Conservation (phyloP, 2,113 vertebrate genomes). For the Perca fluviatilis region DNA sequence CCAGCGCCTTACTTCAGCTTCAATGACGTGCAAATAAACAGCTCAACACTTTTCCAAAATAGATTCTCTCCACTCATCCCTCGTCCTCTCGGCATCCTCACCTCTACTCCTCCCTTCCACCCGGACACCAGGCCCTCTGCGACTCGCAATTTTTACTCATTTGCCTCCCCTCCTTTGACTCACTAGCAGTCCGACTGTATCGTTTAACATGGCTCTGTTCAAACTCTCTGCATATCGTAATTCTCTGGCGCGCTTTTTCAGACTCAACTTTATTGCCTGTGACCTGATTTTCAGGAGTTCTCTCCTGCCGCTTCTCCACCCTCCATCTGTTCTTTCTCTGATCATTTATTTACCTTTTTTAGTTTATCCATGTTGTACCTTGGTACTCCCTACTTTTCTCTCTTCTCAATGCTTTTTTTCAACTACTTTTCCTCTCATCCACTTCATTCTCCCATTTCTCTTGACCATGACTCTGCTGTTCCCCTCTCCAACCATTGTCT, state of each 20-base stretch:
- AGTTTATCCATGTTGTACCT: conserved; percentile 1
- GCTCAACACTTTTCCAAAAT: conserved; percentile 92
- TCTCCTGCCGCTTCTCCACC: neutral
- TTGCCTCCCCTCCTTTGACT: conserved; percentile 5
- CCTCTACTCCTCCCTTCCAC: conserved; percentile 66
- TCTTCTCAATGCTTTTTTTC: neutral
- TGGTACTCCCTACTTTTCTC: neutral
- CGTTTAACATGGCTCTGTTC: neutral
- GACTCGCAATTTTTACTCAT: conserved; percentile 35
- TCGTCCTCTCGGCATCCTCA: conserved; percentile 56
- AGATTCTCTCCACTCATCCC: conserved; percentile 82
- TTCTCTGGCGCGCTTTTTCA: neutral
- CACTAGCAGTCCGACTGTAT: neutral
- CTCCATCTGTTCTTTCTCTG: neutral
- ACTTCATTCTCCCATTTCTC: neutral
- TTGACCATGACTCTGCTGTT: neutral
- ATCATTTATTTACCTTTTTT: conserved; percentile 4
- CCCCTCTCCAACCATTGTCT: neutral
- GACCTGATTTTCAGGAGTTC: conserved; percentile 4
- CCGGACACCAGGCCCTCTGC: conserved; percentile 29
- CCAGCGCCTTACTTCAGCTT: conserved; percentile 99
- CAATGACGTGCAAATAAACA: conserved; percentile 97
- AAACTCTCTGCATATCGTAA: conserved; percentile 1
- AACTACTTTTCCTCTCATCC: neutral
- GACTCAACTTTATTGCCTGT: neutral